Conservation (phyloP, 2,113 vertebrate species). For the Dascyllus trimaculatus region DNA sequence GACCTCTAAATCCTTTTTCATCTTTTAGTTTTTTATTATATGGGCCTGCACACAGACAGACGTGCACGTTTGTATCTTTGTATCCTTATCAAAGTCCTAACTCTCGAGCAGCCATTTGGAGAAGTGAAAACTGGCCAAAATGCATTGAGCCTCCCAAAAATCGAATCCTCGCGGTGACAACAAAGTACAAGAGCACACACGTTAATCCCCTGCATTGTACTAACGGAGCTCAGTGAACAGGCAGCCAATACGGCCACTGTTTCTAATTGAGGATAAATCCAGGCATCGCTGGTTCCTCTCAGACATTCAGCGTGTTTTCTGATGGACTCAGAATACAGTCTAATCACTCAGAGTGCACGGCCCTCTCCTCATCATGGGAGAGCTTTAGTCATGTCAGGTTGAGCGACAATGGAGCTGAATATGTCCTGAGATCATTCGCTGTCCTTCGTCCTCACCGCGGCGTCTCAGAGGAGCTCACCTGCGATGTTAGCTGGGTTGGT, state of each 20-base stretch:
- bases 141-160: background rate
- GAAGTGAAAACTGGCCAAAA: background rate
- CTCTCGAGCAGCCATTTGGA: background rate
- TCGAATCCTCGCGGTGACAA: background rate
- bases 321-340: slow-evolving; percentile 41
- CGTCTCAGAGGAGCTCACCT: slow-evolving; percentile 57
- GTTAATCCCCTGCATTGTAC: slow-evolving; percentile 19
- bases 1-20: too few relatives aligned
- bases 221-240: slow-evolving; percentile 17
- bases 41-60: background rate
- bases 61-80: background rate
- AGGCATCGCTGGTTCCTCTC: slow-evolving; percentile 13
- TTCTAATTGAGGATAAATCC: slow-evolving; percentile 34
- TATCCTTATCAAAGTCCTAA: background rate
- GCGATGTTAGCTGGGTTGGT: slow-evolving; percentile 70
- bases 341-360: slow-evolving; percentile 52
- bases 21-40: too few relatives aligned
- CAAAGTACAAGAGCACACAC: slow-evolving; percentile 7
- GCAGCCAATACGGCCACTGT: background rate
- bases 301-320: slow-evolving; percentile 45
- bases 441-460: slow-evolving; percentile 10
- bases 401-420: slow-evolving; percentile 17
- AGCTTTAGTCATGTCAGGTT: slow-evolving; percentile 26
- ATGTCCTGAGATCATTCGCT: slow-evolving; percentile 27
- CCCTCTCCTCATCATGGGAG: slow-evolving; percentile 39